Evolutionary conservation across 2,113 vertebrate genomes (phyloP), one percentile per base, ranked within the genome.

Genomic region (Proteles cristata): DNA sequence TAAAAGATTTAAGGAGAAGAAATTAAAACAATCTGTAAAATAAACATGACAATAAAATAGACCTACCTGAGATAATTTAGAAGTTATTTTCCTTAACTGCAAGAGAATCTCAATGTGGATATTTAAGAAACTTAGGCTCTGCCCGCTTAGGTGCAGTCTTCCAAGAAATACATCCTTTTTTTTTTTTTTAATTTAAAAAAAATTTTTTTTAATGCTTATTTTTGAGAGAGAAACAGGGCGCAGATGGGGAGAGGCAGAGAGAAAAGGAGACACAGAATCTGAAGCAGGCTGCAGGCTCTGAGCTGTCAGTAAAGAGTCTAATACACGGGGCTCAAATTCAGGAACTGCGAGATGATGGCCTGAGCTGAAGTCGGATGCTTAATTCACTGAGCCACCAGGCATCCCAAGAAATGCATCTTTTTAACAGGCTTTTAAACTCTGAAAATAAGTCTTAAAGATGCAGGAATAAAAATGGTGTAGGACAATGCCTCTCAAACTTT

Each of bases 41-140:
- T 82, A 66, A 91, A 95, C 58, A 25, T 19, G 90, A 91, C 48
- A 83, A 23, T 50, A 81, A 76, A 84, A 86, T 74, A 83, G 63
- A 96, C 12, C 11, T 69, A 31, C 6, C 9, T 74, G 31, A 65
- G 39, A 19, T 89, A 79, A 39, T 65, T 97, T 79, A 92, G 77
- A 69, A 71, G 43, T 88, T n/a, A 65, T 82, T 76, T 76, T 89
- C 23, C 53, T 69, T 25, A 89, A 82, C 69, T 48, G 17, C 1
- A 50, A 68, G 53, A 45, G 15, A n/a, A 3, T 73, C 33, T 94
- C 39, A 85, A 2, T 12, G 4, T 77, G 4, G 11, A 55, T 91
- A 8, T 65, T 92, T 43, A 91, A 69, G 35, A 79, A 90, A 17
- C 5, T 73, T 77, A 82, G 35, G 11, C 25, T 71, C n/a, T 83